phyloP scores from a whole-genome alignment of 2,113 vertebrate species.

The Myrmophylax atrothorax region DNA sequence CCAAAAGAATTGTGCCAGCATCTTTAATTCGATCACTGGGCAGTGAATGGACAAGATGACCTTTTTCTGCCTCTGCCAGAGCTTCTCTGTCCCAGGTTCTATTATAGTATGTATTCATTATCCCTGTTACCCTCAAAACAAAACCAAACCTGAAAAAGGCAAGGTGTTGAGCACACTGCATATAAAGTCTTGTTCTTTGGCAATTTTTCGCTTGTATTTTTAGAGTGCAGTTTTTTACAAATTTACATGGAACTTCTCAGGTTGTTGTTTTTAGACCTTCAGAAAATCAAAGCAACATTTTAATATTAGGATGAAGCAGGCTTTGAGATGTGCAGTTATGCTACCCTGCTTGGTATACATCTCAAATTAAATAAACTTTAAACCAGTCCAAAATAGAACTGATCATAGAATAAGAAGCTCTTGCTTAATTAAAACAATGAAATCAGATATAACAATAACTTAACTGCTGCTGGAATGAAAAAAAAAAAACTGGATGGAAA shows the following conservation, averaged over 20 bases:
- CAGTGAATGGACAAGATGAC: neutral
- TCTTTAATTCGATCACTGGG: neutral
- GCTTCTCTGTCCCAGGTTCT: neutral
- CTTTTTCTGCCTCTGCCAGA: neutral
- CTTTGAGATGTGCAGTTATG: neutral
- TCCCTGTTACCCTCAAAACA: neutral
- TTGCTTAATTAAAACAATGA: slow-evolving; percentile 6
- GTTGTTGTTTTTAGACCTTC: neutral
- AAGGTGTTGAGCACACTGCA: neutral
- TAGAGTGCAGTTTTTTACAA: neutral
- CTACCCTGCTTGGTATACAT: neutral
- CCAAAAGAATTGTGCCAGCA: neutral
- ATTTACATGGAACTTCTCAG: neutral
- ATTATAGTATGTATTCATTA: neutral
- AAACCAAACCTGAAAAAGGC: too few relatives aligned
- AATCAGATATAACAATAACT: neutral
- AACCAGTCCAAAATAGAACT: neutral
- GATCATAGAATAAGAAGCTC: neutral
- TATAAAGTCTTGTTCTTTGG: neutral
- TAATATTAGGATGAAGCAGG: neutral
- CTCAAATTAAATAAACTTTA: slow-evolving; percentile 18
- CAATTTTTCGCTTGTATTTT: neutral
- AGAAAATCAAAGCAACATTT: neutral
- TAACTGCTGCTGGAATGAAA: neutral
- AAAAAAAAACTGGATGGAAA: neutral